Conservation (phyloP, 1,140 invertebrate genomes). For the Halictus rubicundus region DNA sequence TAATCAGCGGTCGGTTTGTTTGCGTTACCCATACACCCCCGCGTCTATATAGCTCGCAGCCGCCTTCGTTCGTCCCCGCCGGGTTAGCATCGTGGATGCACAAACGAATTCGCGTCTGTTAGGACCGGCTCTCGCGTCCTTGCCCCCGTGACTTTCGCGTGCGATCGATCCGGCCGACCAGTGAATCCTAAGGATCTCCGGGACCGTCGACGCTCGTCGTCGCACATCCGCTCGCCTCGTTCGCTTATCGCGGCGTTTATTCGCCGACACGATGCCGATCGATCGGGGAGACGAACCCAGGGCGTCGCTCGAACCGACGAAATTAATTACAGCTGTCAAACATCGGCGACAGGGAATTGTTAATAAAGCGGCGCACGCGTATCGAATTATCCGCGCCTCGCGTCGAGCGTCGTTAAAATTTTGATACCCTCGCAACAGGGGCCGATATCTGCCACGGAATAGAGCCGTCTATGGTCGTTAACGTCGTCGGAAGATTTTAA, state of each 20-base stretch:
- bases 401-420: constrained; percentile 15
- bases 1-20: constrained; percentile 80
- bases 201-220: not conserved
- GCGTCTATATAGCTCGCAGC: constrained; percentile 58
- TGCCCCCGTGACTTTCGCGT: not conserved
- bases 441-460: constrained; percentile 1
- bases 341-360: constrained; percentile 26
- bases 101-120: constrained; percentile 18
- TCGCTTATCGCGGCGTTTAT: not conserved
- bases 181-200: too few species aligned
- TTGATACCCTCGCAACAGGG: not conserved
- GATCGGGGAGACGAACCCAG: not conserved
- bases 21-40: constrained; percentile 73
- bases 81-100: constrained; percentile 9
- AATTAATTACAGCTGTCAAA: constrained; percentile 35
- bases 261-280: constrained; percentile 13
- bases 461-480: constrained; percentile 9
- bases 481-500: constrained; percentile 5
- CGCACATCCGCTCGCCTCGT: too few species aligned
- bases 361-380: constrained; percentile 13
- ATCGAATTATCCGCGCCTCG: not conserved
- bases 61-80: constrained; percentile 62
- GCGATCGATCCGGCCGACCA: not conserved
- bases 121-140: constrained; percentile 2
- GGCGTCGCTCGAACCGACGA: constrained; percentile 8